Evolutionary conservation across 2,888 invertebrate species (phyloP), one percentile per base, ranked within the genome.

Genomic region (Lamellibrachia columna): DNA sequence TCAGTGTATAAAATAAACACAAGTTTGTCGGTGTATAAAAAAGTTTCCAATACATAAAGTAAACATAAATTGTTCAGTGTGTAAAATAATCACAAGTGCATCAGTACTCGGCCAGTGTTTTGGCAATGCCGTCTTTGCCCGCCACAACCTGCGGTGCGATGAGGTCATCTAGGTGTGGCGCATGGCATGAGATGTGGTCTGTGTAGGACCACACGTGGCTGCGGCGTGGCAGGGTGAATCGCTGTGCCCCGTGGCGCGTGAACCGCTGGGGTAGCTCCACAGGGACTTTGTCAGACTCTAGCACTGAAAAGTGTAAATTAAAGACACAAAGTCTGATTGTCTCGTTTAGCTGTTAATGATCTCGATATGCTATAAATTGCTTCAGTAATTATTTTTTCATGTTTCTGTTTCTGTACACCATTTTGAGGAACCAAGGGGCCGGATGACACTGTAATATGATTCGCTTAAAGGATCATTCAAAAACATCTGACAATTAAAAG

Each of bases 201-300:
- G 75, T 75, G 75, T 75, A 75, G 75, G 75, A 15, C 75, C 75
- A 75, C 75, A 75, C 75, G 22, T 75, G 75, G 75, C 75, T 75
- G 75, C n/a, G 75, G 75, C 75, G 75, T 75, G 75, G 75, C 1
- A 75, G 75, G 75, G 11, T 6, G 75, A 75, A n/a, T 11, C 75
- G 15, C 22, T 75, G 75, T 0, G 22, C 75, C 75, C 22, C 22
- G 75, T 75, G 75, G 75, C 75, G 22, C 0, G n/a, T 75, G 22
- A 75, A 75, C 75, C 75, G n/a, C 75, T 22, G 75, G 22, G 75
- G 75, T 0, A 75, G 75, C n/a, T 75, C 75, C 11, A 75, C 22
- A 3, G 75, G 75, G 15, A 75, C 75, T 4, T 1, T 11, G 75
- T 75, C 75, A 22, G 75, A 75, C 22, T 75, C 75, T 6, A 75